Conservation (phyloP, 2,888 invertebrate genomes). For the Steinernema carpocapsae region DNA sequence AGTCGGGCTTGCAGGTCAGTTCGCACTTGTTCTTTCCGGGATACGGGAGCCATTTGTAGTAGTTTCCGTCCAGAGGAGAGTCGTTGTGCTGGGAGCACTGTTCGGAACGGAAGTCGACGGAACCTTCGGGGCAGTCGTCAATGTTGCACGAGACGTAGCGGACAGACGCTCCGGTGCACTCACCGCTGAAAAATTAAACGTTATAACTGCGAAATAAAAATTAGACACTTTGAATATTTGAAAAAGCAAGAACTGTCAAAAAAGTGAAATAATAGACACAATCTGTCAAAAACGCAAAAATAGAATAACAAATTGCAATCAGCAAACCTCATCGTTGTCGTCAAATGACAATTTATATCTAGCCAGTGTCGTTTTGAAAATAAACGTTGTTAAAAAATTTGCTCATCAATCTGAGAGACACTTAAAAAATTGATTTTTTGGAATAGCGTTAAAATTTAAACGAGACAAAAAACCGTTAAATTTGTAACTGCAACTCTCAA, state of each 20-base stretch:
- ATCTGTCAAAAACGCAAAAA: conserved; percentile 22
- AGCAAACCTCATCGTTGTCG: no score
- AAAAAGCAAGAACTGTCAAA: no score
- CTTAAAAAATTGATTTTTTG: no score
- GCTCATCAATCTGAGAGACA: no score
- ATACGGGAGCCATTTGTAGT: conserved; percentile 75
- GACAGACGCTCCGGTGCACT: conserved; percentile 80
- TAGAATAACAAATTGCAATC: neutral
- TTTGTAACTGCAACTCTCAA: no score
- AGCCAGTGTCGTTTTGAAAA: no score
- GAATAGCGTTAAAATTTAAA: no score
- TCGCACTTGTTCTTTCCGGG: conserved; percentile 76
- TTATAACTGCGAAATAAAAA: no score
- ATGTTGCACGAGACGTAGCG: conserved; percentile 90
- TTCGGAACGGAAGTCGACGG: conserved; percentile 81
- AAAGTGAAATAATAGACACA: neutral
- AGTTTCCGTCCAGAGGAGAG: conserved; percentile 81
- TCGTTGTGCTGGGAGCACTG: conserved; percentile 87
- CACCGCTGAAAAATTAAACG: conserved; percentile 54
- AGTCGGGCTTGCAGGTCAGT: conserved; percentile 90
- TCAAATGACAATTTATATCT: no score
- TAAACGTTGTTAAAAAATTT: no score
- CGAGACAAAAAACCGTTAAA: no score
- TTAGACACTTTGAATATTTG: no score
- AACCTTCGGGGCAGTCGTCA: conserved; percentile 74